Conservation (phyloP, 2,797 vertebrate genomes). For the Propithecus perrieri region DNA sequence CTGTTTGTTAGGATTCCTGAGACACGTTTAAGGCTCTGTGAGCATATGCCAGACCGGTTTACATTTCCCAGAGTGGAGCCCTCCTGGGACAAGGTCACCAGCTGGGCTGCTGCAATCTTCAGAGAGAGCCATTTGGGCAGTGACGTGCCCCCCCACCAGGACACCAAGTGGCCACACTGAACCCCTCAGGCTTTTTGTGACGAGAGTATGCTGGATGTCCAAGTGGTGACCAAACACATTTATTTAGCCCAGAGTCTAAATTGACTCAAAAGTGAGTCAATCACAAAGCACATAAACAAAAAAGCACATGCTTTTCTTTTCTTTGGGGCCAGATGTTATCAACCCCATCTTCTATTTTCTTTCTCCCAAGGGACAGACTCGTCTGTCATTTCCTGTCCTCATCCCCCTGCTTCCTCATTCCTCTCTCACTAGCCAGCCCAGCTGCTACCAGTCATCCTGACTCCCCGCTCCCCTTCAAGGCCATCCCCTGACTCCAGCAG, state of each 20-base stretch:
- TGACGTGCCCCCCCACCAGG: background rate
- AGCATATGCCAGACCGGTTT: background rate
- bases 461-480: background rate
- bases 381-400: conserved; percentile 69
- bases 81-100: conserved; percentile 15
- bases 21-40: background rate
- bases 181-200: background rate
- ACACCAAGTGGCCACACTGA: background rate
- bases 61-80: background rate
- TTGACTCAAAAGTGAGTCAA: conserved; percentile 20
- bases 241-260: background rate
- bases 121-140: background rate
- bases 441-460: conserved; percentile 40
- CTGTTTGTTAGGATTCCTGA: conserved; percentile 42
- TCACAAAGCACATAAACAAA: conserved; percentile 17
- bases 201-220: background rate
- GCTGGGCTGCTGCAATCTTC: background rate
- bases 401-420: conserved; percentile 74
- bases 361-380: conserved; percentile 70
- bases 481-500: background rate
- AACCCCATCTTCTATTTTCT: conserved; percentile 77
- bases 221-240: conserved; percentile 19
- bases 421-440: conserved; percentile 9
- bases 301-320: conserved; percentile 49
- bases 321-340: conserved; percentile 64